Percentiles rank a stretch among this genome's conserved stretches.
Conservation (phyloP, 2,113 vertebrate genomes). For the Ptyas mucosa region DNA sequence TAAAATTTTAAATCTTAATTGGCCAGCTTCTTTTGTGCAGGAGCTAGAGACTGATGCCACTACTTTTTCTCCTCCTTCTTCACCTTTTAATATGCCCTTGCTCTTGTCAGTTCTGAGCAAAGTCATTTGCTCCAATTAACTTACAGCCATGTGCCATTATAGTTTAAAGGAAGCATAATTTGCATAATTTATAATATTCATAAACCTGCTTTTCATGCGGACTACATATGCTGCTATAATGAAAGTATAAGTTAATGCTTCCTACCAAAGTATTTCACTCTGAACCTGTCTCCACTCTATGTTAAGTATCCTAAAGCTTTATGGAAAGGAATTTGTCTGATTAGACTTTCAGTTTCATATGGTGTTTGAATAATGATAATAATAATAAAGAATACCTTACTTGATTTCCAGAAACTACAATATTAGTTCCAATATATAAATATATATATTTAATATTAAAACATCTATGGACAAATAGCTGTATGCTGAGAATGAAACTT, state of each 20-base stretch:
- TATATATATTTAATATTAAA: background rate
- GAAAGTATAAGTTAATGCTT: background rate
- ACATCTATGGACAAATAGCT: background rate
- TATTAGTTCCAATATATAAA: background rate
- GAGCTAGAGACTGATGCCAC: background rate
- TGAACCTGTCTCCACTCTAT: background rate
- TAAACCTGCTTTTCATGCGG: background rate
- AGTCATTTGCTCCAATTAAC: background rate
- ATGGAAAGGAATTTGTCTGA: background rate
- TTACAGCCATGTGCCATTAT: background rate
- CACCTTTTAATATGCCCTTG: background rate
- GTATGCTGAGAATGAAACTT: background rate
- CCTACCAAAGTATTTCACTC: background rate
- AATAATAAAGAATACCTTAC: background rate
- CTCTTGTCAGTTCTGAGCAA: background rate
- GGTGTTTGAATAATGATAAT: background rate
- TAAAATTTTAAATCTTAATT: background rate
- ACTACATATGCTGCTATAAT: background rate
- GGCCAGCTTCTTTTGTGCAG: background rate
- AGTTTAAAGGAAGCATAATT: background rate
- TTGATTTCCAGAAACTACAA: background rate
- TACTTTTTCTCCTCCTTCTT: background rate
- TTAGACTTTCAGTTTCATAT: background rate
- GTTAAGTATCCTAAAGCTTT: background rate
- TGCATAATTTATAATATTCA: background rate